Base-by-base conservation (phyloP, 1,140 invertebrate species). In the Brachionus calyciflorus region DNA sequence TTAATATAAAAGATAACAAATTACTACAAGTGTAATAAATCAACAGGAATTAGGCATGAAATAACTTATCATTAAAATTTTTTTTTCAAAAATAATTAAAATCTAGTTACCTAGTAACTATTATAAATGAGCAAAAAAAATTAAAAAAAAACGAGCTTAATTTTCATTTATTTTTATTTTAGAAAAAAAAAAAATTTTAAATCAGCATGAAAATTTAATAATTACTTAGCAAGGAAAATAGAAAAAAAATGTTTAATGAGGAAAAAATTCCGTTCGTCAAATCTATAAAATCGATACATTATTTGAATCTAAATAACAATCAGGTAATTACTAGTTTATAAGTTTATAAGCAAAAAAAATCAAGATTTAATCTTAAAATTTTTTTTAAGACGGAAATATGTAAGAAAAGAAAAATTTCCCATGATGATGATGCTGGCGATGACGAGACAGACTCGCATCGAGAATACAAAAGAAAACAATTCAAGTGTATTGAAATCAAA, bases 11-110 rank as follows among this genome's bases (percentile, higher is more conserved):
- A 60, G 55, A 60, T 60, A 60, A 40, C 55, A 60, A 60, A 60
- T 60, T 60, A n/a, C n/a, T n/a, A 37, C 33, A 17, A 37, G 55
- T 60, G 55, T 17, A 60, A 60, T 60, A 60, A 60, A 60, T 60
- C 55, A 60, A 37, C 55, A 40, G 55, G 55, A 53, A 60, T 60
- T 60, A 37, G 55, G 55, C 55, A 60, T 60, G 55, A 60, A 60
- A 60, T 37, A 60, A 60, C 55, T 60, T 60, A 60, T 60, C 55
- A 60, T 60, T 60, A 40, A 60, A 60, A 21, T 33, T 19, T 33
- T 21, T 37, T 37, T 37, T 3, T 37, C 9, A 37, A 37, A 37
- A 5, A 37, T 55, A 55, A 55, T 55, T 55, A 40, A 33, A 60
- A 33, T 60, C 30, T 60, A 60, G 55, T 60, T 60, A 60, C 55